phyloP scores from a whole-genome alignment of 2,888 invertebrate genomes.

The Macropis europaea region DNA sequence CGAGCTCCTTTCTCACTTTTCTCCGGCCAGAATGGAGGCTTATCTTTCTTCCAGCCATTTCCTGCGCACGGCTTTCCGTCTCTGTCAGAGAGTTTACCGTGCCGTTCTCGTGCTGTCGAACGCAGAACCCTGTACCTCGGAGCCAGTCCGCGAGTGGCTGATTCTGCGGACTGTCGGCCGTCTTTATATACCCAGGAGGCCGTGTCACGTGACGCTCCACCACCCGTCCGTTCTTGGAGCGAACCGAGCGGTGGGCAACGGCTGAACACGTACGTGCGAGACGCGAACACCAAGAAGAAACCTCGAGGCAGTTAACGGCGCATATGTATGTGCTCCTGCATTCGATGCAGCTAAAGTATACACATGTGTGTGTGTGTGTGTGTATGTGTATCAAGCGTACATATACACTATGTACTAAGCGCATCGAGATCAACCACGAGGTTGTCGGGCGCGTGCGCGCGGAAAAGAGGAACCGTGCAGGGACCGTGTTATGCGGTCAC shows the following conservation, averaged over 20 bases:
- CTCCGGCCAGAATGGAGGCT: neutral
- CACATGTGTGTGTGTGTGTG: too few species aligned
- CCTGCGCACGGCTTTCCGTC: slow-evolving; percentile 18
- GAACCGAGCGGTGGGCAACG: slow-evolving; percentile 14
- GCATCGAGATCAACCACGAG: slow-evolving; percentile 38
- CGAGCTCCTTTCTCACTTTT: slow-evolving; percentile 31
- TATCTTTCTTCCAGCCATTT: slow-evolving; percentile 19
- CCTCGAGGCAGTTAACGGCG: slow-evolving; percentile 25
- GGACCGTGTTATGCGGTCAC: slow-evolving; percentile 33
- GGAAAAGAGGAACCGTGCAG: slow-evolving; percentile 9
- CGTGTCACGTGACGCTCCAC: slow-evolving; percentile 65
- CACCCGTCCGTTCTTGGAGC: slow-evolving; percentile 20
- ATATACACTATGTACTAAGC: slow-evolving; percentile 6
- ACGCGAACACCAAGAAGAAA: neutral
- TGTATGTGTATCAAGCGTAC: too few species aligned
- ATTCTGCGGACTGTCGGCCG: slow-evolving; percentile 56
- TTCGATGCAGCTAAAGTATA: too few species aligned
- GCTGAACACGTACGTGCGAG: slow-evolving; percentile 14
- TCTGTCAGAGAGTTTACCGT: neutral
- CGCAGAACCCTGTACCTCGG: slow-evolving; percentile 33
- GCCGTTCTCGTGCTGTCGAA: slow-evolving; percentile 7
- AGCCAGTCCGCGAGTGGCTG: slow-evolving; percentile 76
- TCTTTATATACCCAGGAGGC: slow-evolving; percentile 72
- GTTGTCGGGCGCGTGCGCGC: slow-evolving; percentile 45
- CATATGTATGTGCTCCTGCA: too few species aligned